Evolutionary conservation across 2,888 invertebrate genomes (phyloP).

Genomic region (Lamellibrachia columna): DNA sequence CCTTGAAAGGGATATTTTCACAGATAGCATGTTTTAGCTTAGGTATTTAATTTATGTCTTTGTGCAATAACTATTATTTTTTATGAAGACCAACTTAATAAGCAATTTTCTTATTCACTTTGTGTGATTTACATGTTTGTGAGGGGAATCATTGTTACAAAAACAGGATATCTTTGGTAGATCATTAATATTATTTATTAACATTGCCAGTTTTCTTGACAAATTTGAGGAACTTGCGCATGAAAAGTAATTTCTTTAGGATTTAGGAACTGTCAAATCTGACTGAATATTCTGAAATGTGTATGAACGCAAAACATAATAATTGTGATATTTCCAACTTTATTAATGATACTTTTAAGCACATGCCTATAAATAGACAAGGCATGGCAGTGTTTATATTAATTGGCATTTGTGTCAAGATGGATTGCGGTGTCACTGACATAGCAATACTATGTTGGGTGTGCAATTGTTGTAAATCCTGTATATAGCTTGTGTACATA

Average conservation of each 20-base stretch:
- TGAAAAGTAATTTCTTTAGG: not conserved
- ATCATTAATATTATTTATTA: not conserved
- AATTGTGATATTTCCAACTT: not conserved
- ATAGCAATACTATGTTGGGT: not conserved
- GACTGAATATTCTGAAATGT: not conserved
- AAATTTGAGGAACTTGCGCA: not conserved
- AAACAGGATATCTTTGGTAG: not conserved
- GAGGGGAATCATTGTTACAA: not conserved
- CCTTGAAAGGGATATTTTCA: not conserved
- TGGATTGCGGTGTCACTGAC: not conserved
- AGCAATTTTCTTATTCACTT: not conserved
- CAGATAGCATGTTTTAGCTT: not conserved
- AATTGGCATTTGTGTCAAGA: not conserved
- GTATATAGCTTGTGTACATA: not conserved
- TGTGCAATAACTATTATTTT: slow-evolving; percentile 7
- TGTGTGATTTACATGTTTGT: not conserved
- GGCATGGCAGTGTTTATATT: not conserved
- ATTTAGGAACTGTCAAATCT: not conserved
- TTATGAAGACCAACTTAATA: not conserved
- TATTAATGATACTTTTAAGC: not conserved
- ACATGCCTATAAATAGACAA: not conserved
- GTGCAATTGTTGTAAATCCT: not conserved
- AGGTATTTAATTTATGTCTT: not conserved
- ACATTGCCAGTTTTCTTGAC: not conserved
- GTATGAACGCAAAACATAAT: not conserved